Conservation (phyloP, 1,140 invertebrate genomes). For the Lucilia sericata region DNA sequence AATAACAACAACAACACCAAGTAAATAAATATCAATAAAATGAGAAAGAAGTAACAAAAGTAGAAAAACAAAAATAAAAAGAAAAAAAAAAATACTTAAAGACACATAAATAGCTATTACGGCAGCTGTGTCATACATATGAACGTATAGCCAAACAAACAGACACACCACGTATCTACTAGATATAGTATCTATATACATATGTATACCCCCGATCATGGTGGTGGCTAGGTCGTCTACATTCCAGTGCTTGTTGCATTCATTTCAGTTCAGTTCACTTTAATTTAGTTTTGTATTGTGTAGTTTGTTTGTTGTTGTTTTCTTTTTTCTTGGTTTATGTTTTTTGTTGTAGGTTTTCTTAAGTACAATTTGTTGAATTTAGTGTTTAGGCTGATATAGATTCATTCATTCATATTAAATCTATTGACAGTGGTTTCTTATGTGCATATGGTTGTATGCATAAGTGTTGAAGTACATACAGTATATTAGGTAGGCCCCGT, state of each 20-base stretch:
- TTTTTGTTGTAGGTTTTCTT: background rate
- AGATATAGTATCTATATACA: background rate
- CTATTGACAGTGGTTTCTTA: background rate
- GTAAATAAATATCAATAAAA: background rate
- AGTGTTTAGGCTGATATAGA: background rate
- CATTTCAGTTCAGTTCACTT: background rate
- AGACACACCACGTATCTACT: background rate
- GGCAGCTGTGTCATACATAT: background rate
- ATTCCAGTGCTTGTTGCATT: constrained; percentile 30
- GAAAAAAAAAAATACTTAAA: background rate
- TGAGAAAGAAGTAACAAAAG: background rate
- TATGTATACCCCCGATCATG: background rate
- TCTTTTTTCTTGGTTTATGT: background rate
- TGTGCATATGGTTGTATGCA: background rate
- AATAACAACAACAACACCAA: background rate
- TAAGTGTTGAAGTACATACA: background rate
- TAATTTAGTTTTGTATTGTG: background rate
- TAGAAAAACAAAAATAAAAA: background rate
- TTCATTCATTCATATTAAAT: constrained; percentile 24
- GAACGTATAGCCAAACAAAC: background rate
- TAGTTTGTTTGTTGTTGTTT: background rate
- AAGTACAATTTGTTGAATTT: constrained; percentile 6
- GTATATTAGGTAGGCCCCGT: too few relatives aligned
- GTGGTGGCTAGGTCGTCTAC: constrained; percentile 29
- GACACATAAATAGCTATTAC: background rate